Evolutionary conservation across 37 sponge, comb jelly and placozoan species (phyloP).

Genomic region (Theonella swinhoei): DNA sequence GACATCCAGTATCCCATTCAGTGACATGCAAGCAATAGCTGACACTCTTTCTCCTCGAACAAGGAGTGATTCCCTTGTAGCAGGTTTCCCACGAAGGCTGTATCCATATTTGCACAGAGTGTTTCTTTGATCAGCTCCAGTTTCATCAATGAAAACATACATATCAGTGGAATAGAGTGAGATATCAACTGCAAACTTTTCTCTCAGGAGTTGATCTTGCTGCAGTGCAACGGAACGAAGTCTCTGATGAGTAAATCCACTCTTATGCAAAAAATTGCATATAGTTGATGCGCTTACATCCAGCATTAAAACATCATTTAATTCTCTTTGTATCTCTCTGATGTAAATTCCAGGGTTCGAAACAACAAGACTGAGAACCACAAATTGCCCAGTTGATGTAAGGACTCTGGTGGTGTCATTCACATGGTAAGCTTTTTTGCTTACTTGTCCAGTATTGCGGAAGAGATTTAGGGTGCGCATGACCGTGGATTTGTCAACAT

Average conservation of each 20-base stretch:
- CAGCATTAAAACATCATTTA: neutral
- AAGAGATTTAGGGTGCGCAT: conserved; percentile 24
- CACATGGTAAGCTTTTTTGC: conserved; percentile 21
- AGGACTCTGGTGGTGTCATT: conserved; percentile 32
- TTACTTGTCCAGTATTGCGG: conserved; percentile 22
- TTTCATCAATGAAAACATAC: conserved; percentile 54
- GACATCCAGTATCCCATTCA: conserved; percentile 30
- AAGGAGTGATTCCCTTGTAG: neutral
- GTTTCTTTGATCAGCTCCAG: conserved; percentile 38
- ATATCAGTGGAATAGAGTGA: conserved; percentile 39
- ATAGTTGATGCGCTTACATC: conserved; percentile 15
- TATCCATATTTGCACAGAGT: too few species aligned
- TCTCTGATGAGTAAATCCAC: conserved; percentile 23
- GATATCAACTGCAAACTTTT: conserved; percentile 25
- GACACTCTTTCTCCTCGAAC: conserved; percentile 47
- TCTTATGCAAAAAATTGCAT: too few species aligned
- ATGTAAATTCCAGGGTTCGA: conserved; percentile 26
- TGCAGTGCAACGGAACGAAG: conserved; percentile 19
- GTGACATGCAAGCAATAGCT: conserved; percentile 44
- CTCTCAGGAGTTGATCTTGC: conserved; percentile 10
- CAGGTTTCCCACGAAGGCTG: conserved; percentile 30
- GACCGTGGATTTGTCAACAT: conserved; percentile 43
- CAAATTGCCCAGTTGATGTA: conserved; percentile 14
- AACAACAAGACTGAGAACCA: conserved; percentile 19
- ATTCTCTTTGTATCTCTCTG: conserved; percentile 9